Base-by-base conservation (phyloP, 1,140 invertebrate genomes). In the Bombus sibiricus region DNA sequence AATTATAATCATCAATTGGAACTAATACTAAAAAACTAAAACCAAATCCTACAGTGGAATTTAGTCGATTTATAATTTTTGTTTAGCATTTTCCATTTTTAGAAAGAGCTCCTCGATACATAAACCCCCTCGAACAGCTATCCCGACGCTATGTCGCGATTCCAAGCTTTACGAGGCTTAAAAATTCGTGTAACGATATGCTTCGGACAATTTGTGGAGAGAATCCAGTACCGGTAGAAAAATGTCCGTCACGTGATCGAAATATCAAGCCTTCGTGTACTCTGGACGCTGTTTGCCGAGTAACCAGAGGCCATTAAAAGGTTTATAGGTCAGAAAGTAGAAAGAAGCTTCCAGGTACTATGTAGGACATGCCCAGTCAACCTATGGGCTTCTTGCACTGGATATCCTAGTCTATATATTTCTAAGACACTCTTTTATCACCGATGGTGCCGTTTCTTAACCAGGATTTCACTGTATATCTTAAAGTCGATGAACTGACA, bases 261-360 rank as follows among this genome's bases (percentile, higher is more conserved):
- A 89, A 89, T 89, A 86, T 79, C 79, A 88, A 78, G 25, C 47
- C 34, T 13, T 22, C 41, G 32, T 47, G 41, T 37, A 32, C 73
- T 75, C 34, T 79, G 66, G 76, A 75, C 73, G 76, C 37, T 68
- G 41, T 75, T 81, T 71, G 87, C 75, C 81, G 75, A 79, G 76
- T 83, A 89, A 88, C 87, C 83, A 69, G 68, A 62, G 74, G 47
- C 87, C 88, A 89, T 89, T 89, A 89, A 82, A 83, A 86, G 85
- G 88, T 89, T 89, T 86, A 86, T 89, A 66, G 79, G 85, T 89
- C 87, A 83, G 88, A 80, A 86, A 83, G 41, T 82, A 83, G 77
- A 79, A 82, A 89, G 83, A 75, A 79, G 79, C 73, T 62, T n/a
- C 3, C 53, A 64, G 28, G 43, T 80, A 82, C 28, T 79, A 89